Evolutionary conservation across 2,113 vertebrate genomes (phyloP).

Genomic region (Atrichornis clamosus): DNA sequence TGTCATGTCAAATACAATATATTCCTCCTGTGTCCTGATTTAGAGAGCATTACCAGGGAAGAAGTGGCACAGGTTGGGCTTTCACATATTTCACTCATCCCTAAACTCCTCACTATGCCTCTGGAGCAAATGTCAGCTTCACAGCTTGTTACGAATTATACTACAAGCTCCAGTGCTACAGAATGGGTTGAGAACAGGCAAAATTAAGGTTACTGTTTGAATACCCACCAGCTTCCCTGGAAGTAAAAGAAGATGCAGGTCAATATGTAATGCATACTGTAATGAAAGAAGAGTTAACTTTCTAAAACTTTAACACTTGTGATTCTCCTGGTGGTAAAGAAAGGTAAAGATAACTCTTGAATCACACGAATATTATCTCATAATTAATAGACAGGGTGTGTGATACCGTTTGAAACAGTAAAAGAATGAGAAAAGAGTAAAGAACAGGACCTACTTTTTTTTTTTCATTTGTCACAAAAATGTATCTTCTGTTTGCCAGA

Average conservation of each 20-base stretch:
- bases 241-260: neutral
- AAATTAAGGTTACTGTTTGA: neutral
- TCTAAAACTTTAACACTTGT: neutral
- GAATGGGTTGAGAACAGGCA: neutral
- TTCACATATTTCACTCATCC: neutral
- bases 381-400: neutral
- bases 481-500: neutral
- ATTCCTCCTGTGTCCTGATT: neutral
- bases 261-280: neutral
- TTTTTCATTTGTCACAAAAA: neutral
- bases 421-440: neutral
- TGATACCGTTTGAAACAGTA: neutral
- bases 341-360: neutral
- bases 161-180: neutral
- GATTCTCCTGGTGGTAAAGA: neutral
- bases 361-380: neutral
- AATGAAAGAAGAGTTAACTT: neutral
- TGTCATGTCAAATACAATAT: neutral
- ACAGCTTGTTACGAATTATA: neutral
- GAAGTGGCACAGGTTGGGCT: neutral
- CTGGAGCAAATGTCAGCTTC: neutral
- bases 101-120: neutral
- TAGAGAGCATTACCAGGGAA: neutral
- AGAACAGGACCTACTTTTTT: neutral
- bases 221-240: neutral